Base-by-base conservation (phyloP, 2,797 vertebrate genomes). In the Rhinella marina region DNA sequence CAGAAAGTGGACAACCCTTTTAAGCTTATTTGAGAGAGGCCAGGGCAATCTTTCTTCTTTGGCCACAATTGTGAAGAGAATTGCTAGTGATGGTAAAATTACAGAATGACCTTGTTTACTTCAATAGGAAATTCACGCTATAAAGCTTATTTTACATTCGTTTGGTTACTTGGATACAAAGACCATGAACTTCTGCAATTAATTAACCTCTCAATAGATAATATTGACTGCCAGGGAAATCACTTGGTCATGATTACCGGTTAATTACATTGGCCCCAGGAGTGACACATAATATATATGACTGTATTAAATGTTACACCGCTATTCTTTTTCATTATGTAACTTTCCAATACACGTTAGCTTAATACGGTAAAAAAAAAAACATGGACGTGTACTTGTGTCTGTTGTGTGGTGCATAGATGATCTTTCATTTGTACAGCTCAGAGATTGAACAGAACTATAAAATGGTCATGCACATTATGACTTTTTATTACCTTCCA, bases 131-230 rank as follows among this genome's bases (percentile, higher is more conserved):
- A 73, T 73, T 13, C 10, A 75, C 68, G 7, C 25, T 52, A 2
- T 41, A 16, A 73, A 29, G 11, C 68, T 23, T 73, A 57, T 59
- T 57, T 29, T 72, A 13, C 3, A 14, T 59, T n/a, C 6, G 7
- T 21, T 48, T 25, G 29, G 68, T 75, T 75, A 75, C 29, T 75
- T 41, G 23, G 68, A 84, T 41, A 73, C 52, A 61, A 41, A 75
- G 29, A 21, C 41, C 29, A 48, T 61, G 32, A 75, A 75, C 21
- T 61, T 61, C 56, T 61, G 25, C 48, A 73, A 48, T 72, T 48
- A 84, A 84, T 61, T 29, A 84, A 59, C 19, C 52, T 21, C 48
- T 84, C 82, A 75, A 84, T 84, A 84, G 29, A 73, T 75, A 75
- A 13, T 23, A 84, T 84, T 75, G 82, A 84, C 48, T 32, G 3